A percentile compares a stretch with the other conserved stretches of the same genome.
Conservation (phyloP, 2,113 vertebrate genomes). For the Columba janthina region DNA sequence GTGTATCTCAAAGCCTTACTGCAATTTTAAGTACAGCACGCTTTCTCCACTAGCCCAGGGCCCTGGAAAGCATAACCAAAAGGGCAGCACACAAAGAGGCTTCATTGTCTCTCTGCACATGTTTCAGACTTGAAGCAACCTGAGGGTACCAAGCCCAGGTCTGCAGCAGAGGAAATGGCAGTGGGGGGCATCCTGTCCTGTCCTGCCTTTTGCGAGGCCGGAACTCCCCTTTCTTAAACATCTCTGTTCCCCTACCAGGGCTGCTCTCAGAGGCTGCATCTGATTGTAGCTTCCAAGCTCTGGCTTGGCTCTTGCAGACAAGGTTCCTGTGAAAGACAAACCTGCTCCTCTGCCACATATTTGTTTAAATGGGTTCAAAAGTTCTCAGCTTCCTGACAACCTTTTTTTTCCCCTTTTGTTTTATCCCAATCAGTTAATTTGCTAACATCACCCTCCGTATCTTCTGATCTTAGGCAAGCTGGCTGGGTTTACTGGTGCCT, state of each 20-base stretch:
- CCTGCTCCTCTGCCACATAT: neutral
- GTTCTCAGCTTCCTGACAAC: conserved; percentile 49
- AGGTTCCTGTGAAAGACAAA: neutral
- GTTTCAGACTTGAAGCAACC: neutral
- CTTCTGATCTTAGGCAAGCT: conserved; percentile 56
- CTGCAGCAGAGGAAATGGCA: neutral
- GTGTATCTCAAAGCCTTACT: neutral
- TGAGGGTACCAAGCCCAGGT: neutral
- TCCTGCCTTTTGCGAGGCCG: neutral
- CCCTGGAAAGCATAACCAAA: neutral
- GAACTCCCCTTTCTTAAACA: neutral
- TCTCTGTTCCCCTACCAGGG: neutral
- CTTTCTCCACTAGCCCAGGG: neutral
- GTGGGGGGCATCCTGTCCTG: rapidly evolving
- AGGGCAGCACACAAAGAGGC: neutral
- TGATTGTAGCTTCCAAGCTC: neutral
- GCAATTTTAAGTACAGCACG: neutral
- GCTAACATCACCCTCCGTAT: conserved; percentile 30
- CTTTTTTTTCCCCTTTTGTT: neutral
- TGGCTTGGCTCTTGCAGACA: neutral
- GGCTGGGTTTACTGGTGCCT: conserved; percentile 32
- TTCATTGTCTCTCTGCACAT: neutral
- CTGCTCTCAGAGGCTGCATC: neutral
- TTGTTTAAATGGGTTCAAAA: conserved; percentile 66
- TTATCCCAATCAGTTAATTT: conserved; percentile 61